Conservation (phyloP, 2,113 vertebrate species). For the Enhydra lutris region DNA sequence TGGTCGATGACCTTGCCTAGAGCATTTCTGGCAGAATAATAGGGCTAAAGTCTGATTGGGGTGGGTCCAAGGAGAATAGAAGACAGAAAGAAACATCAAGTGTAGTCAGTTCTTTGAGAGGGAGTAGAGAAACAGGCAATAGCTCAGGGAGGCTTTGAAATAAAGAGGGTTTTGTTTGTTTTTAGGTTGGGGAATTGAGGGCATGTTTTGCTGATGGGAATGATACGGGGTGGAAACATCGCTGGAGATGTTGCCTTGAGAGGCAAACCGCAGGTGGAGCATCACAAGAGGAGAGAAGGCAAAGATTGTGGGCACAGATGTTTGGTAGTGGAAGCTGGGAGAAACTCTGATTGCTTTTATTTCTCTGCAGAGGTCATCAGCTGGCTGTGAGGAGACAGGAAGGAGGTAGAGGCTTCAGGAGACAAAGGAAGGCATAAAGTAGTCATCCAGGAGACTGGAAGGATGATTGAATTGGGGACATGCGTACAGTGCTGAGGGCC, state of each 20-base stretch:
- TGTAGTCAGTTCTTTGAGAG: not conserved
- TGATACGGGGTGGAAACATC: too few species aligned
- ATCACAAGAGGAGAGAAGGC: not conserved
- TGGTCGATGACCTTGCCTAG: not conserved
- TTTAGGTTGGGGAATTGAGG: not conserved
- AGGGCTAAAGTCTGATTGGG: not conserved
- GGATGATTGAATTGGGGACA: not conserved
- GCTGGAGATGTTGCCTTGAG: conserved; percentile 22
- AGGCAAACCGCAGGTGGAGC: not conserved
- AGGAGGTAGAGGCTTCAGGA: not conserved
- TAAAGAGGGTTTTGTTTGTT: not conserved
- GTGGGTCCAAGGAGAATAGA: not conserved
- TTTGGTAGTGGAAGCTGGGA: not conserved
- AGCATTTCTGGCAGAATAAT: not conserved
- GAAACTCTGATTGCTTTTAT: conserved; percentile 40
- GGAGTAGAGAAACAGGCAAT: not conserved
- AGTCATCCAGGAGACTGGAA: not conserved
- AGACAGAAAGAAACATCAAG: not conserved
- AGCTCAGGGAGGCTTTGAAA: not conserved
- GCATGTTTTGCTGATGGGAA: not conserved
- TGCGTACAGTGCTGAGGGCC: not conserved
- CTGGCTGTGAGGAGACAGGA: not conserved
- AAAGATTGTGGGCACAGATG: conserved; percentile 47
- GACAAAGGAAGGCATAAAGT: conserved; percentile 32
- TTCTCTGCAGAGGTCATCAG: conserved; percentile 41